Conservation (phyloP, 2,113 vertebrate genomes). For the Vulpes lagopus region DNA sequence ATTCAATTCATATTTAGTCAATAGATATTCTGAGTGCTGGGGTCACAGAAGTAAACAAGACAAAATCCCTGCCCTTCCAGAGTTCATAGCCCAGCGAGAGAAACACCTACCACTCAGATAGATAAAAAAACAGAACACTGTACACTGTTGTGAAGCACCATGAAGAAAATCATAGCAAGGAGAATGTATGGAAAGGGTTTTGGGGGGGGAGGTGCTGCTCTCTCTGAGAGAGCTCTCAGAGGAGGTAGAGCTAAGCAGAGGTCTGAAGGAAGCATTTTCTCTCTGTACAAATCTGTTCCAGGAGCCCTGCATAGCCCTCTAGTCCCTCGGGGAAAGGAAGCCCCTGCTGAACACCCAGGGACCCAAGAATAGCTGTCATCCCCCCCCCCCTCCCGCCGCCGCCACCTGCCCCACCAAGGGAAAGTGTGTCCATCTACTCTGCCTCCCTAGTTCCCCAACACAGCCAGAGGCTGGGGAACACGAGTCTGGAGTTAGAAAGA, state of each 20-base stretch:
- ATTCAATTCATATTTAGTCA: neutral
- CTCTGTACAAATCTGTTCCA: neutral
- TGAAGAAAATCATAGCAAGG: neutral
- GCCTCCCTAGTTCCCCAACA: neutral
- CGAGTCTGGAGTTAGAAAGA: neutral
- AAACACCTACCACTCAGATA: neutral
- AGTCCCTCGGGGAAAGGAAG: neutral
- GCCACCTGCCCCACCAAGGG: neutral
- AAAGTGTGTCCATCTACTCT: neutral
- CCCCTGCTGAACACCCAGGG: neutral
- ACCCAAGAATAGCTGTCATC: neutral
- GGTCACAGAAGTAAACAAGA: neutral
- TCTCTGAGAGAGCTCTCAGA: neutral
- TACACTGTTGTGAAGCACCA: accelerated
- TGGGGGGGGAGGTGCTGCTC: neutral
- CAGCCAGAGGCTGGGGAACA: neutral
- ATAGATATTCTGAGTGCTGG: neutral
- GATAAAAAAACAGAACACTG: neutral
- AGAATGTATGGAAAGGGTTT: neutral
- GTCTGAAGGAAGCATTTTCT: neutral
- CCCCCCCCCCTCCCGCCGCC: accelerated
- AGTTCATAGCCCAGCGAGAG: neutral
- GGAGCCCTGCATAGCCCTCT: neutral
- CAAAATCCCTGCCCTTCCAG: neutral
- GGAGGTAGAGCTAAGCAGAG: neutral